Percentiles rank a stretch among this genome's conserved stretches.
These are phyloP conservation scores for Bolborhynchus lineola DNA, from an alignment of 2,113 vertebrate species.

Conservation along the genomic window DNA sequence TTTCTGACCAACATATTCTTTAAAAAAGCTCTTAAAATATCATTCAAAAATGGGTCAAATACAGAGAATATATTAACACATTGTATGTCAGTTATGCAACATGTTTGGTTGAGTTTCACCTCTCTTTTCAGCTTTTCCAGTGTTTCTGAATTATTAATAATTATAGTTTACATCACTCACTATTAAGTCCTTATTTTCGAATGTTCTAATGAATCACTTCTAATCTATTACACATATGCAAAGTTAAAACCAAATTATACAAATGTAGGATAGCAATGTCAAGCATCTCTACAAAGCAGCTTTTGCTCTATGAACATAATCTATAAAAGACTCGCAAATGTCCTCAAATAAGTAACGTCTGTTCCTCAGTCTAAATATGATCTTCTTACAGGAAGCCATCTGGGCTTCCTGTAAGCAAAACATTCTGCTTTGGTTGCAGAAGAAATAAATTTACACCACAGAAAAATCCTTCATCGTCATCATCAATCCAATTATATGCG, in stretches of 20 bases:
- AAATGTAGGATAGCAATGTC: neutral
- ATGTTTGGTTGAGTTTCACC: neutral
- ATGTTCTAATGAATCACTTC: neutral
- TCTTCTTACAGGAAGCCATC: conserved; percentile 39
- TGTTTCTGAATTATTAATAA: neutral
- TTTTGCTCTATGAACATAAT: neutral
- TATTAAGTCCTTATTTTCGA: neutral
- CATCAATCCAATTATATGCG: neutral
- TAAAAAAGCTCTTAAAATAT: neutral
- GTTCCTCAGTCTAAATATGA: conserved; percentile 30
- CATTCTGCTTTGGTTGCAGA: neutral
- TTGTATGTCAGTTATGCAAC: neutral
- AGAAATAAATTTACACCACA: neutral
- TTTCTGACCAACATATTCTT: neutral
- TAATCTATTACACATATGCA: neutral
- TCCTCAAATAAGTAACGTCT: conserved; percentile 42
- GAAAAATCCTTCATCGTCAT: neutral
- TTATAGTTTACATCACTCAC: neutral
- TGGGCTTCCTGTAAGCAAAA: neutral
- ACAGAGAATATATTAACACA: neutral
- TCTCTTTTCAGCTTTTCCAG: neutral
- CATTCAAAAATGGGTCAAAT: neutral
- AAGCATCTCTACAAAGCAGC: neutral
- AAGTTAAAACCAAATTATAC: neutral
- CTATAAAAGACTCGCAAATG: conserved; percentile 20